These are phyloP conservation scores for Apamea anceps DNA, from an alignment of 2,888 invertebrate genomes.

Conservation along the genomic window DNA sequence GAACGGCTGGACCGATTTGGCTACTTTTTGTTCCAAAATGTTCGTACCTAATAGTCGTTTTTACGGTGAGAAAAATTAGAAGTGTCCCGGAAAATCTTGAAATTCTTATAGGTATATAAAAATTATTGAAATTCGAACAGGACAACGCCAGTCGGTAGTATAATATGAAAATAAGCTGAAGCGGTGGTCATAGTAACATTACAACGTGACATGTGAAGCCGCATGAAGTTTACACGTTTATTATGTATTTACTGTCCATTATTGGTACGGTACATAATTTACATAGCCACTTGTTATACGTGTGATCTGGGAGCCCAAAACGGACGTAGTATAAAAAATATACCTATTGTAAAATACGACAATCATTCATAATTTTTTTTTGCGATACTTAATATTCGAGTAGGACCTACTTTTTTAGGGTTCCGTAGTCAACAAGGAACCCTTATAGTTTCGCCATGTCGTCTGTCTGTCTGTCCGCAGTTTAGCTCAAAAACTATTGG, in stretches of 20 bases:
- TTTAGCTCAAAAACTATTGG: too few species aligned
- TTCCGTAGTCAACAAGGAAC: too few species aligned
- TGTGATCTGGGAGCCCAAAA: slow-evolving; percentile 8
- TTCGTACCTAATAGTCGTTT: too few species aligned
- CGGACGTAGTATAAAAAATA: slow-evolving; percentile 1
- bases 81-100: too few species aligned
- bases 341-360: slow-evolving; percentile 9
- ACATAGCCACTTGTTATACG: slow-evolving; percentile 29
- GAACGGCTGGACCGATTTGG: too few species aligned
- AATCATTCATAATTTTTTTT: not conserved
- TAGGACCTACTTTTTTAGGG: not conserved
- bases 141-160: not conserved
- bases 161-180: not conserved
- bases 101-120: too few species aligned
- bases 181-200: not conserved
- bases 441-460: too few species aligned
- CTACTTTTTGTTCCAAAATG: too few species aligned
- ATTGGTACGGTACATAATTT: slow-evolving; percentile 32
- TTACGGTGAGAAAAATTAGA: too few species aligned
- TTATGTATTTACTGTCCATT: slow-evolving; percentile 27
- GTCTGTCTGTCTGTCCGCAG: too few species aligned
- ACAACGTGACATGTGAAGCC: not conserved
- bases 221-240: slow-evolving; percentile 14
- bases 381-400: not conserved
- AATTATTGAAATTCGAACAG: not conserved